These are phyloP conservation scores for Ammospiza caudacuta DNA, from an alignment of 2,113 vertebrate species.

Conservation along the genomic window DNA sequence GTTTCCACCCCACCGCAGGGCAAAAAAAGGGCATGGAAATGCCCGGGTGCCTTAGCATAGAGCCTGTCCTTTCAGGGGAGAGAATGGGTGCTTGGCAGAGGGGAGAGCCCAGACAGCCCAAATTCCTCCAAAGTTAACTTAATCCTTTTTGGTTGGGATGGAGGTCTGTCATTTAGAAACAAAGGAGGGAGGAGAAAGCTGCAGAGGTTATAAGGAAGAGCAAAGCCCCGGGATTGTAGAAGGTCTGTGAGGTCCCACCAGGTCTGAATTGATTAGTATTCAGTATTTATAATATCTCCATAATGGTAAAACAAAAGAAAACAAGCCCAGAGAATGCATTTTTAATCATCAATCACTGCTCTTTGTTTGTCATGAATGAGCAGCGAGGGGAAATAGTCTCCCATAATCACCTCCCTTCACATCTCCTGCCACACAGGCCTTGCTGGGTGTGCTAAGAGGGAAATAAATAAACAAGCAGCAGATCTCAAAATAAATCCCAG, in stretches of 20 bases:
- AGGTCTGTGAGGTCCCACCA: constrained; percentile 77
- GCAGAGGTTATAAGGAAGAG: constrained; percentile 39
- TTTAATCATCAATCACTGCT: constrained; percentile 89
- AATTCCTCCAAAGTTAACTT: neutral
- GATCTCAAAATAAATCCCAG: constrained; percentile 78
- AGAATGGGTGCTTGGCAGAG: neutral
- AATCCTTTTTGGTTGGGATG: neutral
- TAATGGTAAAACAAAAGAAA: constrained; percentile 88
- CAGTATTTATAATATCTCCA: constrained; percentile 85
- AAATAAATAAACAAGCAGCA: constrained; percentile 81
- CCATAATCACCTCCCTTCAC: constrained; percentile 82
- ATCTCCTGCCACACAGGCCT: constrained; percentile 76
- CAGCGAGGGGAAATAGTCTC: constrained; percentile 80
- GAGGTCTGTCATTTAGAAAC: neutral
- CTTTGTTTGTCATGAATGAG: constrained; percentile 88
- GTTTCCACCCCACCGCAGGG: neutral
- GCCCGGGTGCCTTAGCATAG: neutral
- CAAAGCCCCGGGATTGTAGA: constrained; percentile 60
- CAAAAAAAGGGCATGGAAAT: neutral
- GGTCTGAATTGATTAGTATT: constrained; percentile 86
- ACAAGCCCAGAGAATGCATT: constrained; percentile 85
- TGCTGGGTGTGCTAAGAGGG: constrained; percentile 72
- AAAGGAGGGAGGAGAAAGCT: constrained; percentile 4
- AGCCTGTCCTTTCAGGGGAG: neutral
- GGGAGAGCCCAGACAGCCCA: neutral